Evolutionary conservation across 2,888 invertebrate species (phyloP).

Genomic region (Chloromyia formosa): DNA sequence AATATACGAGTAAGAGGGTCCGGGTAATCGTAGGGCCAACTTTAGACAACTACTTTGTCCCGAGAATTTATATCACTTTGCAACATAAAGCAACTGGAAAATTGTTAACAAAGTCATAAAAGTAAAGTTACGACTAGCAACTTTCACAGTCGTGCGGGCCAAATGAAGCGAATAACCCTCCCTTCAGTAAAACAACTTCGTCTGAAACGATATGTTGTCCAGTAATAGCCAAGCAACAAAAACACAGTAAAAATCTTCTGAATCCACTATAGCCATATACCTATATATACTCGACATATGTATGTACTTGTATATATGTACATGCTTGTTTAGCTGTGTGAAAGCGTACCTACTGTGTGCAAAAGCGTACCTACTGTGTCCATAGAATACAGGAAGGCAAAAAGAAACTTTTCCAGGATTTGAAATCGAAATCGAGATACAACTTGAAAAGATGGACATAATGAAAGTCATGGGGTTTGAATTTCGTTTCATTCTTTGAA

Average conservation of each 20-base stretch:
- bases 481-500: too few species aligned
- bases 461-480: too few species aligned
- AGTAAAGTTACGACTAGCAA: slow-evolving; percentile 18
- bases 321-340: too few species aligned
- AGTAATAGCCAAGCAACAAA: neutral
- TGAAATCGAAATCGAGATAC: too few species aligned
- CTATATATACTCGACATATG: too few species aligned
- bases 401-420: too few species aligned
- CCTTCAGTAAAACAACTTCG: neutral
- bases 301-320: too few species aligned
- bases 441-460: too few species aligned
- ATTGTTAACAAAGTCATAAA: slow-evolving; percentile 25
- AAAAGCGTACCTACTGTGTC: too few species aligned
- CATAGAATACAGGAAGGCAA: too few species aligned
- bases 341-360: too few species aligned
- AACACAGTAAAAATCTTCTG: neutral
- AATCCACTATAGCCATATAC: neutral
- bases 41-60: slow-evolving; percentile 14
- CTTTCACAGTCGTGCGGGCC: neutral
- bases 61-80: neutral
- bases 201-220: slow-evolving; percentile 8
- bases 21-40: neutral
- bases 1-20: neutral
- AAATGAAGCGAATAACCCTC: slow-evolving; percentile 19
- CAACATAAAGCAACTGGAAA: slow-evolving; percentile 18